Conservation (phyloP, 2,797 vertebrate genomes). For the Aldrovandia affinis region DNA sequence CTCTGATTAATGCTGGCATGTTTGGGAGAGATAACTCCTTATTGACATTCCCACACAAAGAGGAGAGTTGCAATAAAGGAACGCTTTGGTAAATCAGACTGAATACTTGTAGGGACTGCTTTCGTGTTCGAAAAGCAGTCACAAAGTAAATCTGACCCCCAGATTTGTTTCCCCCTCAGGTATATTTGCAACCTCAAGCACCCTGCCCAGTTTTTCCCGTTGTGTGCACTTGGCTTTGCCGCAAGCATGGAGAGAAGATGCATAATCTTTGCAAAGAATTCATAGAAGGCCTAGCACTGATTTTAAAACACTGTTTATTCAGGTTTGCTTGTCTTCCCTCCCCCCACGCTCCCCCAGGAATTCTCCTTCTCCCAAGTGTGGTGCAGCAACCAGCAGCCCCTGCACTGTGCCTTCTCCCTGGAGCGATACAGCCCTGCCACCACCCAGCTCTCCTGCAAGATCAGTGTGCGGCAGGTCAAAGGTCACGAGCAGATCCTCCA, state of each 20-base stretch:
- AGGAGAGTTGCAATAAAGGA: no score
- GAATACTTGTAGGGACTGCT: no score
- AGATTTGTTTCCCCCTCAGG: neutral
- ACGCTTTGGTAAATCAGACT: no score
- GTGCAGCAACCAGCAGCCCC: constrained; percentile 82
- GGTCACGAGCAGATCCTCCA: constrained; percentile 91
- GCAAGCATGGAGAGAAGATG: neutral
- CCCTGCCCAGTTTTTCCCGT: neutral
- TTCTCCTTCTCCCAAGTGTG: constrained; percentile 92
- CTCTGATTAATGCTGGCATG: no score
- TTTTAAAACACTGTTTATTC: neutral
- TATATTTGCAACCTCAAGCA: neutral
- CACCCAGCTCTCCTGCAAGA: constrained; percentile 88
- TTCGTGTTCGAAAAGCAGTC: no score
- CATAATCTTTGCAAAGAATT: neutral
- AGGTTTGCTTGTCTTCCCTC: constrained; percentile 3
- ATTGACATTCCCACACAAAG: no score
- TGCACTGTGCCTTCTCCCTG: constrained; percentile 92
- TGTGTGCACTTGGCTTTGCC: neutral
- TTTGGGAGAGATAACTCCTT: no score
- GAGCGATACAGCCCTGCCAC: constrained; percentile 87
- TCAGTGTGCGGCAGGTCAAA: constrained; percentile 88
- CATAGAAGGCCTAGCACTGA: neutral
- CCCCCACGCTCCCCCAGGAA: constrained; percentile 70
- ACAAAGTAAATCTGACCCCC: no score